A percentile compares a stretch with the other conserved stretches of the same genome.
phyloP scores from a whole-genome alignment of 2,888 invertebrate genomes.

The Trachelus iudaicus region DNA sequence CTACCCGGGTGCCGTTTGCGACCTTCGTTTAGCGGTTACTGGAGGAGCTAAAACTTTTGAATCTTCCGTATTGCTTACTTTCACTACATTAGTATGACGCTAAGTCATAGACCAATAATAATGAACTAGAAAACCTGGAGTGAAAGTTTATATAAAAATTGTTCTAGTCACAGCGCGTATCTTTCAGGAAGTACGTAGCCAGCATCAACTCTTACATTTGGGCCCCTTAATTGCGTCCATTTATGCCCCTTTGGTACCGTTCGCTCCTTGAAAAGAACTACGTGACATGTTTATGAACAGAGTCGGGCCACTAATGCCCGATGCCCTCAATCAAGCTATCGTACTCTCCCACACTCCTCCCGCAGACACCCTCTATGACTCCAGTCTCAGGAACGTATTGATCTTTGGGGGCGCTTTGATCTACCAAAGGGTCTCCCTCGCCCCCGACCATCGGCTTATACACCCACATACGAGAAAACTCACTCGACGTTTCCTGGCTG shows the following conservation, averaged over 20 bases:
- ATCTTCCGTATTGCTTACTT: neutral
- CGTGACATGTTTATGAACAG: slow-evolving; percentile 64
- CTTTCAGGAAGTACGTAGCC: neutral
- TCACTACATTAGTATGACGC: neutral
- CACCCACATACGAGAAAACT: neutral
- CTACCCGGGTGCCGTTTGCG: slow-evolving; percentile 30
- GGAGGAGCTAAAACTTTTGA: neutral
- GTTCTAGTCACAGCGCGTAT: neutral
- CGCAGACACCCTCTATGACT: neutral
- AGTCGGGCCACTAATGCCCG: slow-evolving; percentile 54
- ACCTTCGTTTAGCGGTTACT: neutral
- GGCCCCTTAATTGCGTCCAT: slow-evolving; percentile 62
- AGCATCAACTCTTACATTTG: slow-evolving; percentile 12
- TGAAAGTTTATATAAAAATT: neutral
- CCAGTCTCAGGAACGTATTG: slow-evolving; percentile 56
- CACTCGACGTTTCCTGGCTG: slow-evolving; percentile 11
- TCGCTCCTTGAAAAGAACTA: slow-evolving; percentile 46
- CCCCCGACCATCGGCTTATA: slow-evolving; percentile 3
- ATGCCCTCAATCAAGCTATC: slow-evolving; percentile 61
- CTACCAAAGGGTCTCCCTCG: slow-evolving; percentile 53
- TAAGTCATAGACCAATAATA: neutral
- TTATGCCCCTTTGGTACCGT: slow-evolving; percentile 62
- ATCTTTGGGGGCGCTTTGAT: slow-evolving; percentile 64
- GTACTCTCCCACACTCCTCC: slow-evolving; percentile 27
- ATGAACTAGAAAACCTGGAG: neutral